Evolutionary conservation across 2,797 vertebrate genomes (phyloP), one percentile per base, ranked within the genome.

Genomic region (Steatocranus sp.): DNA sequence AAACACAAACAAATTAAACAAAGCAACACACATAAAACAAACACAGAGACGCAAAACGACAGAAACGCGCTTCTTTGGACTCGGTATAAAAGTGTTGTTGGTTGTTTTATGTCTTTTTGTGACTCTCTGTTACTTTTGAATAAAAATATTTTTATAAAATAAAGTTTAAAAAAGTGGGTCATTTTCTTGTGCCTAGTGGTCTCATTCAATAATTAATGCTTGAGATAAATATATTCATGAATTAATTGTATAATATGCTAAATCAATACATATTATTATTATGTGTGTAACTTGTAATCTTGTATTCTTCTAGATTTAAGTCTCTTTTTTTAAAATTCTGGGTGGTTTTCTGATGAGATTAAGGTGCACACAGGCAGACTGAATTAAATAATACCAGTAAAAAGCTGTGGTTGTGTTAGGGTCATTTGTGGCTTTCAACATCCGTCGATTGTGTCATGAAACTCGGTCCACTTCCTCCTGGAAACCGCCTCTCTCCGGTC

Each of bases 371-470:
- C 58, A 20, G 34, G 11, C 18, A 36, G 3, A 36, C 18, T 2
- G 11, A 63, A 66, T 14, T 23, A 23, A 66, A 66, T 41, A 46
- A 70, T 43, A 46, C 10, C 34, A 9, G n/a, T 12, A 66, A 66
- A 36, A 43, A 10, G 8, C 4, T 11, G 8, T 43, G 38, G 63
- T 17, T 11, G 20, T 17, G 6, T 9, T 27, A 9, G n/a, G 2
- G 63, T 23, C 7, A 10, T 58, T 58, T 61, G 14, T 27, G 23
- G 66, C 51, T n/a, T 38, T 3, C 17, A 48, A 81, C 74, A 11
- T 93, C 92, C 92, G 89, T 81, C 56, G 15, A 23, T 76, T 87
- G 91, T 85, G 8, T 46, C 88, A 7, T 18, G 6, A 11, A 78
- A 83, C 38, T 80, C 5, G 27, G 75, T 4, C 75, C 76, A 80